Evolutionary conservation across 2,113 vertebrate species (phyloP).

Genomic region (Lathamus discolor): DNA sequence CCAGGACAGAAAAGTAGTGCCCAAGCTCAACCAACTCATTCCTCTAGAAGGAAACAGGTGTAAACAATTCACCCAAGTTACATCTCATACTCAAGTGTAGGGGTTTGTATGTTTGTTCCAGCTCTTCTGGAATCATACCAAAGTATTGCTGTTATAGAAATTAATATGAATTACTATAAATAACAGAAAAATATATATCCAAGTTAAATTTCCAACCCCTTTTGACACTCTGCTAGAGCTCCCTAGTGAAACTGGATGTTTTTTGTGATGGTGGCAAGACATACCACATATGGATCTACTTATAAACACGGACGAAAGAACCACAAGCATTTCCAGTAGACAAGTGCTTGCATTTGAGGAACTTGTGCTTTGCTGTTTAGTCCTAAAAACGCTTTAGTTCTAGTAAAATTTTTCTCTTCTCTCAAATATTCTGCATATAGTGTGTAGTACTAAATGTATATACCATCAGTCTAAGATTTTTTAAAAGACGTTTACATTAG

Average conservation of each 20-base stretch:
- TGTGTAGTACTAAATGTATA: background rate
- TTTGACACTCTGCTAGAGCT: background rate
- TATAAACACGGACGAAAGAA: background rate
- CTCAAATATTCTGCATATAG: background rate
- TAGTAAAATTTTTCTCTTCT: background rate
- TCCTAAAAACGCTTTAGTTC: background rate
- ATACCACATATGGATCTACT: conserved; percentile 9
- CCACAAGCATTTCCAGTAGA: conserved; percentile 17
- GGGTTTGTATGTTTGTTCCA: background rate
- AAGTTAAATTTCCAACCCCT: background rate
- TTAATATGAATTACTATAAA: background rate
- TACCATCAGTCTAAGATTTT: background rate
- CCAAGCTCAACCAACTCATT: background rate
- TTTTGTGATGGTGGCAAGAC: background rate
- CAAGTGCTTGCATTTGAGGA: conserved; percentile 21
- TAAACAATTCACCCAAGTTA: background rate
- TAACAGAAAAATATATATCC: background rate
- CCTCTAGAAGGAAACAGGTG: background rate
- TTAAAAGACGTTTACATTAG: background rate
- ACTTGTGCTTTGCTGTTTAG: background rate
- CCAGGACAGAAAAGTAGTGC: background rate
- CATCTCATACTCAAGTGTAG: background rate
- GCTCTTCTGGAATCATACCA: background rate
- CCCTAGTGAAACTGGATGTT: conserved; percentile 8
- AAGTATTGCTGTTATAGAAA: background rate